Conservation (phyloP, 2,888 invertebrate genomes). For the Pyrgus malvae region DNA sequence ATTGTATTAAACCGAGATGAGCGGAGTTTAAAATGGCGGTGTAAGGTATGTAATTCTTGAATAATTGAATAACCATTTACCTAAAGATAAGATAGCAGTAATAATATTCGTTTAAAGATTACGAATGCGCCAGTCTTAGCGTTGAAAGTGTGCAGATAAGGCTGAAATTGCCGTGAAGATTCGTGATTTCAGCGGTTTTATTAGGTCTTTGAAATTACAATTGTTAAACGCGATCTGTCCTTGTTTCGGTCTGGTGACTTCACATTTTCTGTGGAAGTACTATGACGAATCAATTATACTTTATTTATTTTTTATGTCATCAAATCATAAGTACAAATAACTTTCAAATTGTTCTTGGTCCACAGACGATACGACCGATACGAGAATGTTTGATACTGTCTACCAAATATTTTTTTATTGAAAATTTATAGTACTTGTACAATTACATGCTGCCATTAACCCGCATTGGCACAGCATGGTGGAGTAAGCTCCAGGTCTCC, state of each 20-base stretch:
- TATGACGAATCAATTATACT: no score
- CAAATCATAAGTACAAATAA: no score
- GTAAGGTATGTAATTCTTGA: slow-evolving; percentile 17
- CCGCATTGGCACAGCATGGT: no score
- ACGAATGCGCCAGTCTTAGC: slow-evolving; percentile 15
- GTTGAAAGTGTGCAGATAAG: slow-evolving; percentile 12
- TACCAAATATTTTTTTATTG: no score
- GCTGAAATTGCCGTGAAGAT: neutral
- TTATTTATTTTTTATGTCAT: no score
- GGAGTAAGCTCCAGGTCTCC: no score
- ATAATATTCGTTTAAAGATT: slow-evolving; percentile 16
- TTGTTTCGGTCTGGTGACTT: neutral
- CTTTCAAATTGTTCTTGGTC: no score
- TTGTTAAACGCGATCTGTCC: no score
- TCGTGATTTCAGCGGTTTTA: neutral
- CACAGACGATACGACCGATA: no score
- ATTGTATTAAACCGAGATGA: slow-evolving; percentile 3
- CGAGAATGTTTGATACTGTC: no score
- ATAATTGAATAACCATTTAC: slow-evolving; percentile 6
- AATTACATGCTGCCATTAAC: no score
- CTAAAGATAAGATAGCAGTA: slow-evolving; percentile 22
- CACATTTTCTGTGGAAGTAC: neutral
- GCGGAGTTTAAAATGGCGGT: neutral
- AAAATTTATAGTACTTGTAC: no score
- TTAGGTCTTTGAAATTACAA: neutral